phyloP scores from a whole-genome alignment of 2,113 vertebrate species.

The Circaetus cinerascens region DNA sequence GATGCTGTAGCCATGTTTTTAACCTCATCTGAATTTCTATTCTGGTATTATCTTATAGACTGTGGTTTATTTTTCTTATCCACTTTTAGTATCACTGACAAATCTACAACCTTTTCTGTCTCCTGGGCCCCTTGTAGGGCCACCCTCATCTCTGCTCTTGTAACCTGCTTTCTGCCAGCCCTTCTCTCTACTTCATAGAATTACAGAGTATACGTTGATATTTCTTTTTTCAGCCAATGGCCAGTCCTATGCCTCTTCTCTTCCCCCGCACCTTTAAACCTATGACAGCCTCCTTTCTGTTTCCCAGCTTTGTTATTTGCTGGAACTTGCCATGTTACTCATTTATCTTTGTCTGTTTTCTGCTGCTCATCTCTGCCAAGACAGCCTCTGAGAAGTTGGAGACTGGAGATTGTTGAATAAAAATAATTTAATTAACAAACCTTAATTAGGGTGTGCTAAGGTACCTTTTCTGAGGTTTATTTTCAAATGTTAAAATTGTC shows the following conservation, averaged over 20 bases:
- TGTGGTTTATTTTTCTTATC: background rate
- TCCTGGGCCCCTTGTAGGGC: background rate
- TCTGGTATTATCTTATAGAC: background rate
- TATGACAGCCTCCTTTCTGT: background rate
- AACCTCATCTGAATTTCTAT: background rate
- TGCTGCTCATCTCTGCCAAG: background rate
- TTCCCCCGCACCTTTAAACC: background rate
- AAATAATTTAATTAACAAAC: conserved; percentile 7
- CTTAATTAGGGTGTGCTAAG: background rate
- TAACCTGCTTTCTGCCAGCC: background rate
- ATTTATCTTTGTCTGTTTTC: conserved; percentile 2
- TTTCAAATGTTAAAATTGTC: background rate
- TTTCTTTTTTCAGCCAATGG: background rate
- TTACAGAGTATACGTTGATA: background rate
- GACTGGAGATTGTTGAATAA: background rate
- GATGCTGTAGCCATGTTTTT: background rate
- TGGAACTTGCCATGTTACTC: background rate
- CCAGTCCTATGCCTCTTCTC: background rate
- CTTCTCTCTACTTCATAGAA: background rate
- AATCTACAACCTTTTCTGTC: background rate
- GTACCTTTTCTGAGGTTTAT: background rate
- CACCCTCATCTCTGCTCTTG: background rate
- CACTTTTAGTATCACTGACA: background rate
- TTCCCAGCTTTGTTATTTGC: background rate
- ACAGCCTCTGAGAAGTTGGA: background rate